Conservation (phyloP, 2,797 vertebrate species). For the Loriculus beryllinus region DNA sequence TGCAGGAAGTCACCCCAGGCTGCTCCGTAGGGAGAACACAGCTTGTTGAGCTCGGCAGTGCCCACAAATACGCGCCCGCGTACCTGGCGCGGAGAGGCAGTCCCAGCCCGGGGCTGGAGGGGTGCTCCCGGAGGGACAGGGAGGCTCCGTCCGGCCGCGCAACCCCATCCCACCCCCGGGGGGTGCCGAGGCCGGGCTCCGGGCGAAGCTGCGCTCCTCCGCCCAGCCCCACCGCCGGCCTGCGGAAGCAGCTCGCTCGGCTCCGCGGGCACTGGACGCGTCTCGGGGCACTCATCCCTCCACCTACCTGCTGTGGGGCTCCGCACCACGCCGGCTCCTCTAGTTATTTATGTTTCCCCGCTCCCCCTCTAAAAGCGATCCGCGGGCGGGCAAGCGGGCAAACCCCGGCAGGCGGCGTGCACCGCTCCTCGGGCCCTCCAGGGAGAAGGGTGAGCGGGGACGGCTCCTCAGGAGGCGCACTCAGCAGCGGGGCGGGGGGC, state of each 20-base stretch:
- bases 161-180: neutral
- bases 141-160: neutral
- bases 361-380: neutral
- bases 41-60: neutral
- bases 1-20: neutral
- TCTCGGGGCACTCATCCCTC: neutral
- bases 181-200: neutral
- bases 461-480: neutral
- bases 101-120: neutral
- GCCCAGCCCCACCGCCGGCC: neutral
- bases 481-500: neutral
- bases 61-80: neutral
- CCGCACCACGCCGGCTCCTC: neutral
- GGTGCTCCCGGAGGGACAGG: neutral
- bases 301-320: neutral
- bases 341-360: accelerated
- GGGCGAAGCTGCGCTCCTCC: neutral
- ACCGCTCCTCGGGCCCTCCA: neutral
- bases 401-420: neutral
- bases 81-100: neutral
- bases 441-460: neutral
- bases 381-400: neutral
- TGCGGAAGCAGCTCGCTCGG: neutral
- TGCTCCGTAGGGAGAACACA: neutral
- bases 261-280: neutral